Percentiles rank a stretch among this genome's conserved stretches.
Conservation (phyloP, 2,797 vertebrate genomes). For the Enteromius unitaeniatus region DNA sequence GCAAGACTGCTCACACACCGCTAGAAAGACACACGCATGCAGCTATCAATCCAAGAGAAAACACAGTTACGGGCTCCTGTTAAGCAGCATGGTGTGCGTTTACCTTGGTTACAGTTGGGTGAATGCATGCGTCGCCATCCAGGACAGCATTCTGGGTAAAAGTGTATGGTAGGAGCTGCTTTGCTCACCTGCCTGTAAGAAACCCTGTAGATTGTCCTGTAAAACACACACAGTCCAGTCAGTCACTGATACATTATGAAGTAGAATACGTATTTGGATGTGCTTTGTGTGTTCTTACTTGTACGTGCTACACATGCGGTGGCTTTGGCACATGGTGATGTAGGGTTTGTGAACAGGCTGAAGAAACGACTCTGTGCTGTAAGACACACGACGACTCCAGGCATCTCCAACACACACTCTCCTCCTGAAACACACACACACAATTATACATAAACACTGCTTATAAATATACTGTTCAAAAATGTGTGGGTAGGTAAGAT, state of each 20-base stretch:
- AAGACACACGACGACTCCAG: constrained; percentile 55
- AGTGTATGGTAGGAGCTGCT: constrained; percentile 49
- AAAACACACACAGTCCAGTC: constrained; percentile 25
- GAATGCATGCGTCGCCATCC: constrained; percentile 84
- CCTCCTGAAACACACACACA: constrained; percentile 75
- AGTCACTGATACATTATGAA: background rate
- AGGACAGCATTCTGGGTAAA: constrained; percentile 83
- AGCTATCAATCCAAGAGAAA: background rate
- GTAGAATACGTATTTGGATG: constrained; percentile 13
- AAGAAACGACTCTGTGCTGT: constrained; percentile 80
- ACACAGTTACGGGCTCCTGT: background rate
- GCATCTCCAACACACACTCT: constrained; percentile 77
- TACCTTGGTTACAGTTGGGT: constrained; percentile 86
- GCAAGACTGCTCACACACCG: constrained; percentile 83
- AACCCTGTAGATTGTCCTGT: constrained; percentile 87
- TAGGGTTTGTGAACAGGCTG: constrained; percentile 90
- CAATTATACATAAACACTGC: background rate
- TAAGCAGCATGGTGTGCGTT: background rate
- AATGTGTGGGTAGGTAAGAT: background rate
- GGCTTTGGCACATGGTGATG: constrained; percentile 89
- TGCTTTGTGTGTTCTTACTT: constrained; percentile 78
- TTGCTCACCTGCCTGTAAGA: constrained; percentile 81
- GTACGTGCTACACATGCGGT: constrained; percentile 92
- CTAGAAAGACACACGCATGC: constrained; percentile 65
- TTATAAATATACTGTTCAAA: background rate